A percentile compares a stretch with the other conserved stretches of the same genome.
These are phyloP conservation scores for Leptopilina drosophilae DNA, from an alignment of 2,888 invertebrate species.

Conservation along the genomic window DNA sequence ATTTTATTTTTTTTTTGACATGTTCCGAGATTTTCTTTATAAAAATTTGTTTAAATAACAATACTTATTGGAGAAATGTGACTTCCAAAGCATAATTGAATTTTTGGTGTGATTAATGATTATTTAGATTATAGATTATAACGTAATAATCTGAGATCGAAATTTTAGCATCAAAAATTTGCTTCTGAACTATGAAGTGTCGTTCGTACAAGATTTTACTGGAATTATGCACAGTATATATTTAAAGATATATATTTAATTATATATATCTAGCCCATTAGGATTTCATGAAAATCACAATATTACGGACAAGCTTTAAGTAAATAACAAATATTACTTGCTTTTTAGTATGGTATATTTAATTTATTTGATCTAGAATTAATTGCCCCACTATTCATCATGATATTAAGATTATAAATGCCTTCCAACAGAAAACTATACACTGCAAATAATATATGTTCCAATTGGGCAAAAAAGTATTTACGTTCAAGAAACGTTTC, in stretches of 20 bases:
- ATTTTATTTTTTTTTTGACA: neutral
- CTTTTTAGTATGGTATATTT: constrained; percentile 21
- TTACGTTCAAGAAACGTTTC: no score
- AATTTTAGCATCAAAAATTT: constrained; percentile 8
- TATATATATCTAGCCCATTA: neutral
- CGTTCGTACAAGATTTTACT: constrained; percentile 6
- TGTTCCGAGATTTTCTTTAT: constrained; percentile 3
- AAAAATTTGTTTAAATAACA: neutral
- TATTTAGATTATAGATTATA: no score
- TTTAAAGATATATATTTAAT: neutral
- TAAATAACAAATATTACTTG: constrained; percentile 32
- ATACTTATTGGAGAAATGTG: neutral
- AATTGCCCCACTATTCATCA: constrained; percentile 42
- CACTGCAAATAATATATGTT: neutral
- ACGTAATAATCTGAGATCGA: constrained; percentile 5
- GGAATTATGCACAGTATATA: constrained; percentile 15
- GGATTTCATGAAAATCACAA: neutral
- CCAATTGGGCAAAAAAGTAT: no score
- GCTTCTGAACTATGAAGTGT: constrained; percentile 6
- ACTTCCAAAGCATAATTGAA: constrained; percentile 3
- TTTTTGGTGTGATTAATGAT: neutral
- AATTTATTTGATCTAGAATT: constrained; percentile 39
- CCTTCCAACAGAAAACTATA: constrained; percentile 1
- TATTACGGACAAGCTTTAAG: constrained; percentile 16
- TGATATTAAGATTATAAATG: constrained; percentile 2